Percentiles rank a stretch among this genome's conserved stretches.
These are phyloP conservation scores for Eupithecia exiguata DNA, from an alignment of 2,888 invertebrate species.

Conservation along the genomic window DNA sequence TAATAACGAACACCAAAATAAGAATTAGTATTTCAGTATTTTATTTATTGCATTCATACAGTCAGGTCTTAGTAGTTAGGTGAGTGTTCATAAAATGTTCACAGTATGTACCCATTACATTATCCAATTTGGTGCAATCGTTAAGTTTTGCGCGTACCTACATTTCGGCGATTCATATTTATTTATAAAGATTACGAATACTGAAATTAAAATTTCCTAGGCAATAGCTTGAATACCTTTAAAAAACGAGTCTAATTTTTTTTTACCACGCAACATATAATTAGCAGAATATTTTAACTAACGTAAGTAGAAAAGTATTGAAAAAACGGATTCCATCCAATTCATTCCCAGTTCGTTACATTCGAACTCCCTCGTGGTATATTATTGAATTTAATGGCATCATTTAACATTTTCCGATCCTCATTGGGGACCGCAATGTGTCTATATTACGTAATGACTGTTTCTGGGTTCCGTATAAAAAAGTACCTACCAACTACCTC, in stretches of 20 bases:
- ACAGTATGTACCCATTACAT: too few relatives aligned
- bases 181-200: too few relatives aligned
- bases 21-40: too few relatives aligned
- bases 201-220: too few relatives aligned
- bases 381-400: conserved; percentile 78
- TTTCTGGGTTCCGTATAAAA: conserved; percentile 53
- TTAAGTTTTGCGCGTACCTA: too few relatives aligned
- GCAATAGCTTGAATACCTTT: too few relatives aligned
- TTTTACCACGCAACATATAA: background rate
- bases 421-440: conserved; percentile 61
- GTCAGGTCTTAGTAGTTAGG: too few relatives aligned
- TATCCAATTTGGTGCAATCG: too few relatives aligned
- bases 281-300: background rate
- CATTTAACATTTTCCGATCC: conserved; percentile 73
- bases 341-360: conserved; percentile 54
- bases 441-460: conserved; percentile 54
- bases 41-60: too few relatives aligned
- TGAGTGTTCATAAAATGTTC: too few relatives aligned
- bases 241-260: background rate
- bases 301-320: background rate
- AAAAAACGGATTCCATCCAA: conserved; percentile 47
- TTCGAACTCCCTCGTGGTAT: conserved; percentile 68
- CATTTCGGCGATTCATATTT: too few relatives aligned
- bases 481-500: conserved; percentile 9
- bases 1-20: too few relatives aligned